phyloP scores from a whole-genome alignment of 92 coral and sea anemone genomes.

The Porites rus region DNA sequence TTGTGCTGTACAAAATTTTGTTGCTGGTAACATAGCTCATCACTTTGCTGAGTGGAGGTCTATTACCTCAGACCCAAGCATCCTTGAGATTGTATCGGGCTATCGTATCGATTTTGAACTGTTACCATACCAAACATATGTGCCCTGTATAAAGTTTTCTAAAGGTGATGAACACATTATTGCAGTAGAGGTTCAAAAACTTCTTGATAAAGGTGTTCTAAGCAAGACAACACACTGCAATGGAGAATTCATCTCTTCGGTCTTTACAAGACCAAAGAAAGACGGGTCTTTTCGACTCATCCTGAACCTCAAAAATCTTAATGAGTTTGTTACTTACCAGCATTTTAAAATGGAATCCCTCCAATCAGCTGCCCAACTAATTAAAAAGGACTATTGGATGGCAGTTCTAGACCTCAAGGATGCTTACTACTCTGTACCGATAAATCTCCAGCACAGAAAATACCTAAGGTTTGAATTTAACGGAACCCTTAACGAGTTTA shows the following conservation, averaged over 20 bases:
- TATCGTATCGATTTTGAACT: conserved; percentile 28
- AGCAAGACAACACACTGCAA: conserved; percentile 16
- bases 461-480: conserved; percentile 57
- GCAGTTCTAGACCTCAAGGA: conserved; percentile 67
- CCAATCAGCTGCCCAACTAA: conserved; percentile 28
- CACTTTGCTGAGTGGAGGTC: conserved; percentile 40
- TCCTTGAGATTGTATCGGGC: conserved; percentile 58
- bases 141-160: conserved; percentile 18
- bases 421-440: conserved; percentile 72
- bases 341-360: conserved; percentile 70
- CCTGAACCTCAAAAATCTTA: conserved; percentile 44
- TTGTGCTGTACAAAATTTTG: conserved; percentile 30
- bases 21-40: conserved; percentile 59
- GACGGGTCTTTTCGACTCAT: conserved; percentile 61
- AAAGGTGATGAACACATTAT: conserved; percentile 3
- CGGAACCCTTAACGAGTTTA: conserved; percentile 48
- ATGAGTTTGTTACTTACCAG: conserved; percentile 37
- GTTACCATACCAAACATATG: conserved; percentile 32
- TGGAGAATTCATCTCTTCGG: conserved; percentile 54
- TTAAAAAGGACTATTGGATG: conserved; percentile 46
- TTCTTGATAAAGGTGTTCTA: conserved; percentile 51
- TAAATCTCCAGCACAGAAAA: conserved; percentile 52
- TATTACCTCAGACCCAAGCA: conserved; percentile 63
- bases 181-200: neutral
- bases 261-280: conserved; percentile 51